Evolutionary conservation across 2,888 invertebrate species (phyloP), one percentile per base, ranked within the genome.

Genomic region (Nomada goodeniana): DNA sequence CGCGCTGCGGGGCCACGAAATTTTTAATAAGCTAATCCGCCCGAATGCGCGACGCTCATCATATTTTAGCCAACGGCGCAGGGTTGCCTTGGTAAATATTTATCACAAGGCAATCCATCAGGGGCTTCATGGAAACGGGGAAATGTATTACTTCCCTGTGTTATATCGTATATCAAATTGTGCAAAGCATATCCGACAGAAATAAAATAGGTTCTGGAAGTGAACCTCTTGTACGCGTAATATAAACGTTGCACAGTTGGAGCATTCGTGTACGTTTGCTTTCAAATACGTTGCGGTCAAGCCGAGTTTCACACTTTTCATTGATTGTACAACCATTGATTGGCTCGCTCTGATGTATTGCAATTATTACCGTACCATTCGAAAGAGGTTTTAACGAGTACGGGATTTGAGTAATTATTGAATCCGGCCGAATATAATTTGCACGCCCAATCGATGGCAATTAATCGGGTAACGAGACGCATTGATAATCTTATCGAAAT

Each of bases 401-500:
- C 7, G 7, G 29, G 52, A 80, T 57, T 42, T 23, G 5, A 18
- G 20, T 68, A 52, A 71, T 74, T 77, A 73, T 63, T 63, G 60
- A 36, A 52, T 59, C 26, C 42, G 10, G 55, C 42, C 70, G 59
- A 73, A 78, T 76, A 73, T 87, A 87, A 86, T 86, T 87, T 69
- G 53, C 69, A 78, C 42, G 76, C 63, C 23, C 50, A 67, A 53
- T n/a, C 42, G 42, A 26, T 53, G 60, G 65, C 76, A 85, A 87
- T 80, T 85, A 83, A 86, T 82, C 76, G 74, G 76, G 59, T 74
- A 71, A 80, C 61, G 72, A 55, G 68, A 44, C 23, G 60, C 64
- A 79, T 79, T 75, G 72, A 77, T 80, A 82, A 73, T 68, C 72
- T 42, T 79, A 64, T 50, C 65, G 83, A 80, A 85, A 87, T 77